Evolutionary conservation across 2,888 invertebrate species (phyloP), one percentile per base, ranked within the genome.

Genomic region (Steinernema carpocapsae): DNA sequence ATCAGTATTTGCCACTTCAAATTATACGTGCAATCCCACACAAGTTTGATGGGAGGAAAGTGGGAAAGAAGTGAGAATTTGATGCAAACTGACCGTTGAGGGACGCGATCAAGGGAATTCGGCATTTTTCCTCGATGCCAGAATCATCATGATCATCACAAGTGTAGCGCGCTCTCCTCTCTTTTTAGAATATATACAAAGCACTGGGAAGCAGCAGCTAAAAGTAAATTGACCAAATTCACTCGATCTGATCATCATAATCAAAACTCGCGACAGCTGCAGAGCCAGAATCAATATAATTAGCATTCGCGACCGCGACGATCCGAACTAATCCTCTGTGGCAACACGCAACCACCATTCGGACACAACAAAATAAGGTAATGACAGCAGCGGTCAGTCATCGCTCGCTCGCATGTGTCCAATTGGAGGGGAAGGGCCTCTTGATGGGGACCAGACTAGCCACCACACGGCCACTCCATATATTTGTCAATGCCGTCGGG

Each of bases 401-500:
- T 3, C 19, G 48, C 6, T 14, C n/a, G 48, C 48, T 4, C 48
- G 17, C 48, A 26, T 64, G 64, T 64, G 64, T 22, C 64, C 32
- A 32, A 64, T 64, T 17, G 64, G 37, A 37, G 37, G 37, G 37
- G 37, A 10, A 37, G 10, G 37, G 37, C 37, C 37, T 37, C 37
- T 37, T 37, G 14, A 22, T 29, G 37, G 7, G 29, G 37, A 29
- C 64, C 64, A 64, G 64, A 64, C 64, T 64, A 48, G 19, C 48
- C 2, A 64, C 37, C 64, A 64, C n/a, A 2, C 32, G 64, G 64
- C 64, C 19, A 17, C 64, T 29, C 64, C 32, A 22, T 64, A 64
- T 64, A 64, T 64, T 64, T 32, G 64, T 64, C 64, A 64, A 64
- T 37, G 64, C 64, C 64, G 64, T 64, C 64, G 64, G 64, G 64